These are phyloP conservation scores for Lycophotia porphyrea DNA, from an alignment of 2,888 invertebrate species.

Conservation along the genomic window DNA sequence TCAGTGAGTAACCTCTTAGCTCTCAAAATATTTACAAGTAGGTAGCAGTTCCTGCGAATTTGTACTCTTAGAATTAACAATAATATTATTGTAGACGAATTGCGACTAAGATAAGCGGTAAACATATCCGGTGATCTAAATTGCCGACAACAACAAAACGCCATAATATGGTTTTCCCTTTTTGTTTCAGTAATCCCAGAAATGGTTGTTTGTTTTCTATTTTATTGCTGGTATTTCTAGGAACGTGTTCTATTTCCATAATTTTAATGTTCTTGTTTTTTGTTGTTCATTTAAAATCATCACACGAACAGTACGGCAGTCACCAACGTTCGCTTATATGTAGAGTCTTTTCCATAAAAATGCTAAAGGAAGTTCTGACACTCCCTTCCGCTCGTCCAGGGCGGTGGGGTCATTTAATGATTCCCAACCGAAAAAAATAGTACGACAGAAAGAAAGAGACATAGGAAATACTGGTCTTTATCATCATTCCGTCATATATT, in stretches of 20 bases:
- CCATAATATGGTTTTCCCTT: not conserved
- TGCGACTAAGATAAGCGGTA: not conserved
- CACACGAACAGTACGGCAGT: not conserved
- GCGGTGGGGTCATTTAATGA: too few relatives aligned
- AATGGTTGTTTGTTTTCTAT: not conserved
- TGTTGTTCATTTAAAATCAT: not conserved
- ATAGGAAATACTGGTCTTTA: not conserved
- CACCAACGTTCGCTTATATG: not conserved
- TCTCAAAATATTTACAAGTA: not conserved
- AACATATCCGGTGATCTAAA: not conserved
- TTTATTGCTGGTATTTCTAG: not conserved
- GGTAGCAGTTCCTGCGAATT: not conserved
- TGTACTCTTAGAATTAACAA: not conserved
- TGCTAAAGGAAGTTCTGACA: not conserved
- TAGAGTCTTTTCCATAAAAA: not conserved
- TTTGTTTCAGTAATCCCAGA: not conserved
- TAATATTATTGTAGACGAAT: not conserved
- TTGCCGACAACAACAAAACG: not conserved
- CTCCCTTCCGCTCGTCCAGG: too few relatives aligned
- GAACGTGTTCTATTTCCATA: not conserved
- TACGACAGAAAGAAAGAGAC: not conserved
- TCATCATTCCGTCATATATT: not conserved
- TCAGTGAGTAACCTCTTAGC: not conserved
- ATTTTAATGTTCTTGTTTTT: not conserved
- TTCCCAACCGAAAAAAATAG: too few relatives aligned